phyloP scores from a whole-genome alignment of 2,797 vertebrate genomes.

The Sebastes taczanowskii region DNA sequence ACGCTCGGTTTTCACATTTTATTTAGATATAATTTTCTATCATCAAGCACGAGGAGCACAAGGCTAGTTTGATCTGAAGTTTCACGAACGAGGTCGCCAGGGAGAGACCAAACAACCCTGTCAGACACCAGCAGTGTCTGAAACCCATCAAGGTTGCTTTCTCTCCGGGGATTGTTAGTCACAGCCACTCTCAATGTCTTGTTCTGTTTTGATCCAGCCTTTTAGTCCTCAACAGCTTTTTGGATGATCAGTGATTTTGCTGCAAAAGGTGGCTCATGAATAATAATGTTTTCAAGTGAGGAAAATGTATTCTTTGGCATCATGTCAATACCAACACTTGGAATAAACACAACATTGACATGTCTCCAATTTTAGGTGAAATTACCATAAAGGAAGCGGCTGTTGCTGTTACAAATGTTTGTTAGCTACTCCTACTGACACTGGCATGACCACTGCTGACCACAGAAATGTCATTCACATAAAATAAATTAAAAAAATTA shows the following conservation, averaged over 20 bases:
- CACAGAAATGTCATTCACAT: background rate
- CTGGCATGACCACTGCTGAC: background rate
- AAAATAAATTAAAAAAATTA: background rate
- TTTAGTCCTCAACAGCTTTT: constrained; percentile 61
- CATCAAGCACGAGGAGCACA: constrained; percentile 38
- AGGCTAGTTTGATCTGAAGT: constrained; percentile 46
- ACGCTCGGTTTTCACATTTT: constrained; percentile 54
- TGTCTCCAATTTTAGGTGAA: constrained; percentile 27
- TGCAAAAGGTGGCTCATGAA: constrained; percentile 72
- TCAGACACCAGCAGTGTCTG: constrained; percentile 65
- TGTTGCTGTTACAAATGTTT: constrained; percentile 18
- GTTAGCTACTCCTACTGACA: background rate
- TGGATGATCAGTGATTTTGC: constrained; percentile 58
- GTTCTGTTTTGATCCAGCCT: constrained; percentile 72
- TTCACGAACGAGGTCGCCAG: constrained; percentile 54
- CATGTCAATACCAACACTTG: constrained; percentile 45
- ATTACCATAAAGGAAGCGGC: constrained; percentile 22
- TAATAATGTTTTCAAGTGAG: constrained; percentile 65
- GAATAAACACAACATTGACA: constrained; percentile 52
- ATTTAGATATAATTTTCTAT: constrained; percentile 63
- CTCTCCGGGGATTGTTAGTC: constrained; percentile 60
- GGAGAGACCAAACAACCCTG: constrained; percentile 62
- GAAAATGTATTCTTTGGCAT: constrained; percentile 65
- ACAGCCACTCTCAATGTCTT: constrained; percentile 56
- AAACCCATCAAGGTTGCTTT: constrained; percentile 69